Conservation (phyloP, 2,797 vertebrate species). For the Micrastur ruficollis region DNA sequence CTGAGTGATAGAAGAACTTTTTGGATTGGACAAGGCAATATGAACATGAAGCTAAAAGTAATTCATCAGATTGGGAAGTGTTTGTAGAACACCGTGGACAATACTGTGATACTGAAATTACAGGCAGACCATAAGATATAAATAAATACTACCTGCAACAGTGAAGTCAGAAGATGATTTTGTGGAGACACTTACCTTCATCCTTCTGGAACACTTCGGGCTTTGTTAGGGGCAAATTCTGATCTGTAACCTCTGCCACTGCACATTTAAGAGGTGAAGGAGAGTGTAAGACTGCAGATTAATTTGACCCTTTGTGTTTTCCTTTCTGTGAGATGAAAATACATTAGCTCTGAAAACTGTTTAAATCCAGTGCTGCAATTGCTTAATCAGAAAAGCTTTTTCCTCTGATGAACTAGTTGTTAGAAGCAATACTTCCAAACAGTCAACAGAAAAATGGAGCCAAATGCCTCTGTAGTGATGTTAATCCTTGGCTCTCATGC, state of each 20-base stretch:
- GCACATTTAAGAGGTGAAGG: background rate
- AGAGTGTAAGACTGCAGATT: background rate
- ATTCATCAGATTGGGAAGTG: conserved; percentile 13
- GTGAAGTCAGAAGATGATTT: background rate
- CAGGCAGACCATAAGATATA: background rate
- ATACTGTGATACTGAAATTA: background rate
- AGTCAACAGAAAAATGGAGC: conserved; percentile 25
- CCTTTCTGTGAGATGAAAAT: background rate
- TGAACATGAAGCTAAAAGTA: background rate
- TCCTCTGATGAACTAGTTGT: conserved; percentile 12
- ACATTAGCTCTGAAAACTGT: background rate
- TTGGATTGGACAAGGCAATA: background rate
- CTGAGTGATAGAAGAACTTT: background rate
- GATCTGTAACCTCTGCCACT: background rate
- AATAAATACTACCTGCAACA: background rate
- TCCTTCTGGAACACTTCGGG: background rate
- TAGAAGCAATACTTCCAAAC: background rate
- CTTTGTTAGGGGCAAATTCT: background rate
- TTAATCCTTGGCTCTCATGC: conserved; percentile 4
- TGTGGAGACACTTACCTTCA: background rate
- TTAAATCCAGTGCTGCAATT: background rate
- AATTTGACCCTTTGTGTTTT: conserved; percentile 11
- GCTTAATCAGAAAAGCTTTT: conserved; percentile 47
- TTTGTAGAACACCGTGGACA: background rate
- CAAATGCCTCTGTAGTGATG: background rate